These are phyloP conservation scores for Cichlasoma orientale DNA, from an alignment of 2,797 vertebrate genomes.

Conservation along the genomic window DNA sequence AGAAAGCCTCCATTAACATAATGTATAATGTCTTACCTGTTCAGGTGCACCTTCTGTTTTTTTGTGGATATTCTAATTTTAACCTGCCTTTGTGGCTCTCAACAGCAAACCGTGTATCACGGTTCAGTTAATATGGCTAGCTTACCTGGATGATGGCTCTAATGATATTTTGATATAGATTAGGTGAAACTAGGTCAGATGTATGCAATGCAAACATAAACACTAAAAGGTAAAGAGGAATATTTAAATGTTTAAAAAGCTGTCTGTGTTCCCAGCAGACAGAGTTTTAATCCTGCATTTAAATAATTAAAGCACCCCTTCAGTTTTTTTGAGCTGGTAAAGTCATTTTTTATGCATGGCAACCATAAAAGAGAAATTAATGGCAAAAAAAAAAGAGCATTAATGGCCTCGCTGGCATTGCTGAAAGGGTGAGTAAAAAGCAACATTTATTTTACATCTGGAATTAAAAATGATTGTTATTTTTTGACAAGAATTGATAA, in stretches of 20 bases:
- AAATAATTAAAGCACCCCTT: constrained; percentile 3
- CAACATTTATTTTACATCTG: background rate
- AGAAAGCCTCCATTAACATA: background rate
- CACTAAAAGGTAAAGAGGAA: background rate
- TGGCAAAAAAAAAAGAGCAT: background rate
- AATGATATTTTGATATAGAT: constrained; percentile 27
- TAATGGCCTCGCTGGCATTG: background rate
- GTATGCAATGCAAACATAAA: accelerated
- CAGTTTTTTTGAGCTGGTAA: background rate
- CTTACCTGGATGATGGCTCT: constrained; percentile 19
- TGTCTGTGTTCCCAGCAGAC: background rate
- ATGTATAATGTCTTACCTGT: background rate
- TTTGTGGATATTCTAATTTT: background rate
- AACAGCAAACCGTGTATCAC: background rate
- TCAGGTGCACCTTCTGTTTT: background rate
- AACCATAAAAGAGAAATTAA: background rate
- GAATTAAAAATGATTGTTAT: background rate
- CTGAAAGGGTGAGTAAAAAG: background rate
- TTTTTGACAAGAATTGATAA: background rate
- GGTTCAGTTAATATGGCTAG: background rate
- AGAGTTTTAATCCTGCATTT: background rate
- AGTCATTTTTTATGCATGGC: background rate
- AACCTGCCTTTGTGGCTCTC: background rate
- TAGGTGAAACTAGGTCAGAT: constrained; percentile 50
- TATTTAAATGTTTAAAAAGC: constrained; percentile 1